phyloP scores from a whole-genome alignment of 2,888 invertebrate genomes.

The Drosophila melanosoma region DNA sequence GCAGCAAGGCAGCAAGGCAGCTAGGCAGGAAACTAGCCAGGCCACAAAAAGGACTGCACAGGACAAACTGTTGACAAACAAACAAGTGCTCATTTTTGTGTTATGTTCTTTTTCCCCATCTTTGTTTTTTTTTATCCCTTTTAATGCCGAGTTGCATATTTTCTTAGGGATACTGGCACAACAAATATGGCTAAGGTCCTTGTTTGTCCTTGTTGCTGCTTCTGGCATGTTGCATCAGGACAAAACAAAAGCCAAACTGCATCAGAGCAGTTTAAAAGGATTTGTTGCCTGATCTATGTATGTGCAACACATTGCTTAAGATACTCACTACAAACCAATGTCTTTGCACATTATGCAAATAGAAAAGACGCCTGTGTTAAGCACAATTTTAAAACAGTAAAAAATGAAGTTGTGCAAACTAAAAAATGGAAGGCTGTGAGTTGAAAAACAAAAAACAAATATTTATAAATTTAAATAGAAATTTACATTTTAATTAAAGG shows the following conservation, averaged over 20 bases:
- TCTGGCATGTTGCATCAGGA: slow-evolving; percentile 60
- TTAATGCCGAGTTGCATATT: slow-evolving; percentile 56
- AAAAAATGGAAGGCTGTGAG: slow-evolving; percentile 10
- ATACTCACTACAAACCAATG: slow-evolving; percentile 32
- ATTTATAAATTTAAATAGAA: neutral
- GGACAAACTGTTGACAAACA: slow-evolving; percentile 72
- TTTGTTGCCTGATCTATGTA: slow-evolving; percentile 50
- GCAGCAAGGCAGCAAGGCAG: slow-evolving; percentile 37
- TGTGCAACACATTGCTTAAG: slow-evolving; percentile 48
- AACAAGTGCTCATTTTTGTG: slow-evolving; percentile 74
- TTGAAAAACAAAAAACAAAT: neutral
- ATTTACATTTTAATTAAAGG: no score
- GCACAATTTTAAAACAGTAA: slow-evolving; percentile 33
- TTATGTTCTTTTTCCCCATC: slow-evolving; percentile 19
- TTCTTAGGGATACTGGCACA: slow-evolving; percentile 56
- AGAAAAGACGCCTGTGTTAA: slow-evolving; percentile 30
- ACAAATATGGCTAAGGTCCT: slow-evolving; percentile 50
- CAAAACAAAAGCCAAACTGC: slow-evolving; percentile 56
- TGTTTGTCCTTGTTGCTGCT: slow-evolving; percentile 33
- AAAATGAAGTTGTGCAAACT: slow-evolving; percentile 8
- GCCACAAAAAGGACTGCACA: slow-evolving; percentile 74
- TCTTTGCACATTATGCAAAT: slow-evolving; percentile 38
- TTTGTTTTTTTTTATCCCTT: slow-evolving; percentile 15
- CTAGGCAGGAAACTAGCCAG: slow-evolving; percentile 54
- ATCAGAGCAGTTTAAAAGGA: slow-evolving; percentile 68